Base-by-base conservation (phyloP, 92 coral and sea anemone genomes). In the Muricea muricata region DNA sequence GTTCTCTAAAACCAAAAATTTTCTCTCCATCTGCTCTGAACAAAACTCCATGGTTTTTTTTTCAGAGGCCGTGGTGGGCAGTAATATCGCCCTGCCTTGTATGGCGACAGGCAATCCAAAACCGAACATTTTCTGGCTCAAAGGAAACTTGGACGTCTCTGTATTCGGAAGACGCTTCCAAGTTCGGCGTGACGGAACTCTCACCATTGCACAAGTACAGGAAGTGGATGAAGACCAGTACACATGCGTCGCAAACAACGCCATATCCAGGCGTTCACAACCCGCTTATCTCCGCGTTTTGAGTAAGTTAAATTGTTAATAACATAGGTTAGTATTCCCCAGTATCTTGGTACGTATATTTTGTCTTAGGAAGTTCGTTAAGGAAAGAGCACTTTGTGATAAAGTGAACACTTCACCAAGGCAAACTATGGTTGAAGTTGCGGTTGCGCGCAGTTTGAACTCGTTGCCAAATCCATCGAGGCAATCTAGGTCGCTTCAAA, bases 241-340 rank as follows among this genome's bases (percentile, higher is more conserved):
- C 80, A 89, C 96, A 12, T 97, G 99, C 67, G 84, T 92, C 46
- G 94, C 99, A 7, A 83, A 86, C 15, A 97, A 97, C 80, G 96
- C 83, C 34, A 86, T 90, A 24, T 91, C 93, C 0, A 50, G 71
- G 13, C 69, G 83, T 2, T 78, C 83, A 20, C 69, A 78, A 10
- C 75, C 86, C 17, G 94, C 96, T 12, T 41, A 77, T 29, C 88
- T 93, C 13, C 73, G 28, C 10, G 89, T 93, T 15, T 50, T 87
- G 37, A 91, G 97, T 93, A 91, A 45, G 97, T 78, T 18, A 9
- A 37, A n/a, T n/a, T n/a, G n/a, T n/a, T n/a, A n/a, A 39, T 39
- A 39, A 39, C 45, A 39, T 11, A 11, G 56, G 20, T 48, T 48
- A n/a, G n/a, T n/a, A n/a, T n/a, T n/a, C n/a, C n/a, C n/a, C n/a